Conservation (phyloP, 2,797 vertebrate genomes). For the Cheirogaleus major region DNA sequence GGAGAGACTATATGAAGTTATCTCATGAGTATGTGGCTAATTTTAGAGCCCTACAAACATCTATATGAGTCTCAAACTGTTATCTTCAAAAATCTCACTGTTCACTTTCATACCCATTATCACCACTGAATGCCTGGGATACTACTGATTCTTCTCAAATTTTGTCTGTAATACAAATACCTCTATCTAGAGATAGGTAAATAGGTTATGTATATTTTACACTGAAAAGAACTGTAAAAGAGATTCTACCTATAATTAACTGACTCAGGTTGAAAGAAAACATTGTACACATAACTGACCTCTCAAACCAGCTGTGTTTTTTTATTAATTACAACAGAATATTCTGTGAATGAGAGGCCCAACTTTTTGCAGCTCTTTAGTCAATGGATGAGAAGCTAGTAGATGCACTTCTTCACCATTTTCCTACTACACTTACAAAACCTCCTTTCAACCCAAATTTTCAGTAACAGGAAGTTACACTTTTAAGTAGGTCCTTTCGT, state of each 20-base stretch:
- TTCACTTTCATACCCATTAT: background rate
- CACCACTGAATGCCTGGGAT: background rate
- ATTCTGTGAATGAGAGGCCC: background rate
- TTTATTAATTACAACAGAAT: background rate
- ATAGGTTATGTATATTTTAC: background rate
- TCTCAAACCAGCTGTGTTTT: background rate
- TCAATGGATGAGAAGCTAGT: background rate
- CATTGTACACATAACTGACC: background rate
- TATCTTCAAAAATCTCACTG: constrained; percentile 9
- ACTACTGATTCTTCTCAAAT: background rate
- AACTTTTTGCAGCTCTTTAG: background rate
- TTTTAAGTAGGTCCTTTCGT: background rate
- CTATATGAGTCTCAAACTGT: background rate
- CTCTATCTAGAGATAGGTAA: background rate
- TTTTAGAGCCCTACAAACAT: background rate
- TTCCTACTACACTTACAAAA: background rate
- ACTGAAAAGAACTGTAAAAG: background rate
- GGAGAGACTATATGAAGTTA: background rate
- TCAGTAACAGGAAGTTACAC: background rate
- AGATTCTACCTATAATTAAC: background rate
- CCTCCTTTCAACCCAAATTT: background rate
- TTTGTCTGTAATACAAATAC: background rate
- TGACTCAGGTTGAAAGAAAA: constrained; percentile 1
- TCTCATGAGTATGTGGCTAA: background rate
- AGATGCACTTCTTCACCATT: background rate